These are phyloP conservation scores for Corvus cornix DNA, from an alignment of 2,113 vertebrate genomes.

Conservation along the genomic window DNA sequence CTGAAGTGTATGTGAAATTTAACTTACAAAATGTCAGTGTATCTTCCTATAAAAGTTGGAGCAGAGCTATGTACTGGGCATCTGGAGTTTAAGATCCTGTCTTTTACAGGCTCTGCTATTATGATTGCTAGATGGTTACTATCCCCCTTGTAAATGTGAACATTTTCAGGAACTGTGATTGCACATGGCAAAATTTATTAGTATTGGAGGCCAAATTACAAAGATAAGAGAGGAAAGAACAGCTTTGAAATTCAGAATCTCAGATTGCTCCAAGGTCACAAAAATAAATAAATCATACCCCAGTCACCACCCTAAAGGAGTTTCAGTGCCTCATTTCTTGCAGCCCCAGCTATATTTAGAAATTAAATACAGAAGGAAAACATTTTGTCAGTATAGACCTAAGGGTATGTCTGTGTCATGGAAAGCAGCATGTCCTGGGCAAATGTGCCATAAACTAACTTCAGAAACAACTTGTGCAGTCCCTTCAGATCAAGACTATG, in stretches of 20 bases:
- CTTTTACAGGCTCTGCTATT: not conserved
- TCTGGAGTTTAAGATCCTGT: not conserved
- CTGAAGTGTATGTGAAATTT: not conserved
- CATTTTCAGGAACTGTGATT: not conserved
- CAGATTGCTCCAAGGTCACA: not conserved
- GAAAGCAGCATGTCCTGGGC: not conserved
- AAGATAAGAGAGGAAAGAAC: not conserved
- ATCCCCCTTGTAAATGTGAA: not conserved
- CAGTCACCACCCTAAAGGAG: not conserved
- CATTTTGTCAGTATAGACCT: not conserved
- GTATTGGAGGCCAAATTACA: not conserved
- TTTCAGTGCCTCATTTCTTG: not conserved
- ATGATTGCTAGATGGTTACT: not conserved
- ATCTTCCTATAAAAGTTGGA: not conserved
- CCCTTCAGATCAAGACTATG: not conserved
- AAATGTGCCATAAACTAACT: not conserved
- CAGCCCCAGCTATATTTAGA: not conserved
- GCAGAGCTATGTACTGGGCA: not conserved
- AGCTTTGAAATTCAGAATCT: not conserved
- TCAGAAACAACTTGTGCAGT: not conserved
- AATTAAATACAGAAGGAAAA: not conserved
- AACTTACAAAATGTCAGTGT: not conserved
- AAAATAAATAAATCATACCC: not conserved
- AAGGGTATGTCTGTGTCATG: not conserved
- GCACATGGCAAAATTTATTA: not conserved